Evolutionary conservation across 2,797 vertebrate genomes (phyloP).

Genomic region (Apogon talboti): DNA sequence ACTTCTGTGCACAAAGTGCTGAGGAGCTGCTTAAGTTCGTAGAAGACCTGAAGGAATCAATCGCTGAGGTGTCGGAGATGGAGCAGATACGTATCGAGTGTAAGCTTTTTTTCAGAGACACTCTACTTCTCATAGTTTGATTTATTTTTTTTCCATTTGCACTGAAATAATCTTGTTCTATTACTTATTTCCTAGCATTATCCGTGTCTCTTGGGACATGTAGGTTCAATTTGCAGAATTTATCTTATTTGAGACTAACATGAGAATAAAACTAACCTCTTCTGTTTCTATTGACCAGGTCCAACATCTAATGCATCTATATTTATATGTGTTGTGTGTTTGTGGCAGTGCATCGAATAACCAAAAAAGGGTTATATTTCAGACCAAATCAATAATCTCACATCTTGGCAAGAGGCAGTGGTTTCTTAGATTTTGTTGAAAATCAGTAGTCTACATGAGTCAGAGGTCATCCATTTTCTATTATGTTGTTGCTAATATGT

Average conservation of each 20-base stretch:
- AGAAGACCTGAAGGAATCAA: conserved; percentile 98
- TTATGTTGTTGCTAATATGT: neutral
- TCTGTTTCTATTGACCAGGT: neutral
- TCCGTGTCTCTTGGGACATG: too few relatives aligned
- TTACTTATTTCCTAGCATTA: too few relatives aligned
- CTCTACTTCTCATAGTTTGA: neutral
- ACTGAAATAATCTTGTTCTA: too few relatives aligned
- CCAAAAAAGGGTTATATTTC: conserved; percentile 10
- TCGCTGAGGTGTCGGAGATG: conserved; percentile 97
- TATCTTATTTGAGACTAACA: neutral
- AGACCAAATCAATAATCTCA: conserved; percentile 30
- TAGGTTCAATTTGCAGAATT: neutral
- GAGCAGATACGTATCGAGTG: conserved; percentile 98
- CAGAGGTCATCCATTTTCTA: conserved; percentile 7
- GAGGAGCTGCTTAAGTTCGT: conserved; percentile 98
- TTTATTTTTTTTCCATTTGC: neutral
- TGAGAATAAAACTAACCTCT: neutral
- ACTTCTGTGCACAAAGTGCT: conserved; percentile 95
- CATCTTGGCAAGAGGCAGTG: conserved; percentile 23
- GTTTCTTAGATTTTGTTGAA: conserved; percentile 1
- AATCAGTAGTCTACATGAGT: conserved; percentile 7
- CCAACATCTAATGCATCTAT: neutral
- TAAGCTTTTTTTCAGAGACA: conserved; percentile 75
- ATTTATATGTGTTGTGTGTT: conserved; percentile 3
- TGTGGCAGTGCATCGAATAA: neutral